Evolutionary conservation across 2,797 vertebrate genomes (phyloP).

Genomic region (Buceros bicornis): DNA sequence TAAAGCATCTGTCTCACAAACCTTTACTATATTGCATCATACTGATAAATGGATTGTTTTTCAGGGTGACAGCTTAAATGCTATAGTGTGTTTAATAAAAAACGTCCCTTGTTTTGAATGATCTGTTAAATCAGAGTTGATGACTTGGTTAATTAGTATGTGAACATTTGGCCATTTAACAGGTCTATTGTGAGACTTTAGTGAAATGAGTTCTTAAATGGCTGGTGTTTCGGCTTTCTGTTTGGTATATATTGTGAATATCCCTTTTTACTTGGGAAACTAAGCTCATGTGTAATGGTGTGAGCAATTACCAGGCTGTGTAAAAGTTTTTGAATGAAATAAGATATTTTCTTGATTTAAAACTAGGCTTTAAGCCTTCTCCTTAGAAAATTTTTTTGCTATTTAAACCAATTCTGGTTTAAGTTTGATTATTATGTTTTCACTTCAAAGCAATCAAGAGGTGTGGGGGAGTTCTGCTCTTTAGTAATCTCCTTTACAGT

Average conservation of each 20-base stretch:
- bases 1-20: slow-evolving; percentile 68
- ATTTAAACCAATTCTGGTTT: background rate
- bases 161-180: slow-evolving; percentile 65
- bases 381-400: background rate
- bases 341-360: background rate
- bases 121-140: slow-evolving; percentile 72
- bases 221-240: background rate
- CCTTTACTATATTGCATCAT: slow-evolving; percentile 36
- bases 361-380: background rate
- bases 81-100: slow-evolving; percentile 46
- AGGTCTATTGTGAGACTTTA: slow-evolving; percentile 48
- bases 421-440: background rate
- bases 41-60: slow-evolving; percentile 72
- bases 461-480: background rate
- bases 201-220: slow-evolving; percentile 28
- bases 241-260: background rate
- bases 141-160: slow-evolving; percentile 68
- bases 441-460: background rate
- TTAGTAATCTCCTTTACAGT: slow-evolving; percentile 28
- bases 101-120: slow-evolving; percentile 55
- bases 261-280: background rate
- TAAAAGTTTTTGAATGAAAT: background rate
- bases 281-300: background rate
- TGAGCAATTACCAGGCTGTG: background rate
- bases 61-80: slow-evolving; percentile 64